Conservation (phyloP, 1,140 invertebrate species). For the Bombyx mori region DNA sequence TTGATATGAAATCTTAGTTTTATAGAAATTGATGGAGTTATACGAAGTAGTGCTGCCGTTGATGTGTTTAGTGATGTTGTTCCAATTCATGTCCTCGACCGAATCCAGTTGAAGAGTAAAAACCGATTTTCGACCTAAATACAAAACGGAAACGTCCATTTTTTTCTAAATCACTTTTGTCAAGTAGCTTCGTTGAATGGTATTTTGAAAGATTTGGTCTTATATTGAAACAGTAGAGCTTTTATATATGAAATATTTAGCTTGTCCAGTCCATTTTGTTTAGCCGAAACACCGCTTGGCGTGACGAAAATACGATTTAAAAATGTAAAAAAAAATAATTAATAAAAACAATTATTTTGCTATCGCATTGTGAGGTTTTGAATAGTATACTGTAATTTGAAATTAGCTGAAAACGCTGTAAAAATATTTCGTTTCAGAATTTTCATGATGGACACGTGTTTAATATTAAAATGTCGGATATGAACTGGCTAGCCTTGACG, state of each 20-base stretch:
- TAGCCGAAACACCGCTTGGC: constrained; percentile 64
- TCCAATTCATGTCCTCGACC: constrained; percentile 33
- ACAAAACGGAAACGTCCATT: constrained; percentile 66
- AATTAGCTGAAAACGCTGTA: too few relatives aligned
- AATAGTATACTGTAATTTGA: too few relatives aligned
- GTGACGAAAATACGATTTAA: constrained; percentile 38
- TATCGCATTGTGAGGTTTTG: constrained; percentile 55
- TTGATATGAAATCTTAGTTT: constrained; percentile 42
- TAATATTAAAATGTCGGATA: too few relatives aligned
- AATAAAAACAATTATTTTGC: constrained; percentile 63
- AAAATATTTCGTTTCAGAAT: too few relatives aligned
- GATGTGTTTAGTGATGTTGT: background rate
- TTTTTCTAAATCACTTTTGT: constrained; percentile 45
- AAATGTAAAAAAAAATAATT: constrained; percentile 31
- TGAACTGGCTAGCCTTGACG: too few relatives aligned
- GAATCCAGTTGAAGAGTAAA: constrained; percentile 51
- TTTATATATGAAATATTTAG: constrained; percentile 66
- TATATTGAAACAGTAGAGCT: constrained; percentile 64
- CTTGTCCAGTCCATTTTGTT: constrained; percentile 67
- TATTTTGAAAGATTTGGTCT: constrained; percentile 61
- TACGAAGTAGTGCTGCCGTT: too few relatives aligned
- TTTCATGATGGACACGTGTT: too few relatives aligned
- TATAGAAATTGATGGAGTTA: too few relatives aligned
- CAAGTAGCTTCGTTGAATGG: constrained; percentile 24
- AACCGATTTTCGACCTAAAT: constrained; percentile 59